Percentiles rank a stretch among this genome's conserved stretches.
These are phyloP conservation scores for Corythaixoides concolor DNA, from an alignment of 2,113 vertebrate genomes.

Conservation along the genomic window DNA sequence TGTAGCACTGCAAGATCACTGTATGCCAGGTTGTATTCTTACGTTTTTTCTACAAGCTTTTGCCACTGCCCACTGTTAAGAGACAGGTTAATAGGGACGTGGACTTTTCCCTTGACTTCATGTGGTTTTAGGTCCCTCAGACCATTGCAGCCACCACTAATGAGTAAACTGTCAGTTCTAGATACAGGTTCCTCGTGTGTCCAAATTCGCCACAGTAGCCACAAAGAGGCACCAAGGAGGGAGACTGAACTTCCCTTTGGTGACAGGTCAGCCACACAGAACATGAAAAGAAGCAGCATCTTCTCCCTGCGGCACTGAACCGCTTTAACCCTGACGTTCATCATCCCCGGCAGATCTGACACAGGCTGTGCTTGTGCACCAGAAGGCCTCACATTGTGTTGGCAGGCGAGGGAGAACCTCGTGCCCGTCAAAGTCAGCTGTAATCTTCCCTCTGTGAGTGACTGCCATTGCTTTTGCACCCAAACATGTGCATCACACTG, in stretches of 20 bases:
- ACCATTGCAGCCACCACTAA: neutral
- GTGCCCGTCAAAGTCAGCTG: neutral
- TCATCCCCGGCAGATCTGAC: neutral
- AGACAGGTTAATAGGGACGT: neutral
- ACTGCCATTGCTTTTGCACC: neutral
- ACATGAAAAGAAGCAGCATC: neutral
- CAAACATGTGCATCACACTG: neutral
- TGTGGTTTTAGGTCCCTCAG: neutral
- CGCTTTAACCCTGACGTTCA: neutral
- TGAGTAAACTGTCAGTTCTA: neutral
- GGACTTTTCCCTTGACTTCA: neutral
- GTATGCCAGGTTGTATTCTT: neutral
- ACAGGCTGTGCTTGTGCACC: neutral
- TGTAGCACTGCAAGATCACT: neutral
- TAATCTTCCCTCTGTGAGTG: neutral
- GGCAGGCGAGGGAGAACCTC: neutral
- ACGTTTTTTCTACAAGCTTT: neutral
- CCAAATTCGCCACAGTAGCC: neutral
- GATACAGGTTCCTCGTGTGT: neutral
- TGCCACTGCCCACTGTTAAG: neutral
- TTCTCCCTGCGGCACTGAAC: neutral
- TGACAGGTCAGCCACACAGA: neutral
- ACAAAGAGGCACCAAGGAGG: neutral
- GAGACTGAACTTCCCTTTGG: neutral
- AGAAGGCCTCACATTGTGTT: neutral